Evolutionary conservation across 2,888 invertebrate genomes (phyloP), one percentile per base, ranked within the genome.

Genomic region (Nebria brevicollis): DNA sequence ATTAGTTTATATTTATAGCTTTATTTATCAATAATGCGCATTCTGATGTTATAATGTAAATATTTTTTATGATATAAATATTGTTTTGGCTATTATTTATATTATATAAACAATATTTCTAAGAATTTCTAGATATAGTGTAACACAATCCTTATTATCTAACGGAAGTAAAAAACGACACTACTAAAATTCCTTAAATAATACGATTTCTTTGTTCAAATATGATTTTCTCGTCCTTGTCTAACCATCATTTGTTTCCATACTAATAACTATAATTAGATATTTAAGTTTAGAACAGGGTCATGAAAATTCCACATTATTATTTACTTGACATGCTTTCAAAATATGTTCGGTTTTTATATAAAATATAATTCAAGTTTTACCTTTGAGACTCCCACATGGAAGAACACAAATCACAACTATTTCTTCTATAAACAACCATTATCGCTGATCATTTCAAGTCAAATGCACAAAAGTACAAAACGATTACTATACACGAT

Each of bases 331-430:
- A 54, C 54, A 54, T 13, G 54, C 8, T 54, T 54, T 54, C 54
- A 54, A 54, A 54, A 75, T 20, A 74, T 66, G 54, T 34, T 34
- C 5, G 1, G 34, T 34, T 34, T 34, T 34, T 5, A 5, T 5
- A 34, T 4, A 34, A 34, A 34, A 5, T 34, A 5, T 34, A 34
- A 34, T 34, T 2, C 34, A 34, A 34, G 34, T 34, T 70, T 73
- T 86, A 89, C 89, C 89, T 88, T 83, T 89, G 86, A 84, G 85
- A 85, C 85, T 87, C 86, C 87, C 88, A 87, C 85, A 87, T 86
- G 75, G 85, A 85, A 75, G 85, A 84, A 41, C 86, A 86, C 68
- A 86, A 75, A 75, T 75, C 84, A 80, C 87, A 84, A 83, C 85
- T 85, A 83, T 86, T 85, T 83, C 86, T 87, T 83, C 86, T 85